Percentiles rank a stretch among this genome's conserved stretches.
These are phyloP conservation scores for Bubo blakistoni DNA, from an alignment of 2,113 vertebrate species.

Conservation along the genomic window DNA sequence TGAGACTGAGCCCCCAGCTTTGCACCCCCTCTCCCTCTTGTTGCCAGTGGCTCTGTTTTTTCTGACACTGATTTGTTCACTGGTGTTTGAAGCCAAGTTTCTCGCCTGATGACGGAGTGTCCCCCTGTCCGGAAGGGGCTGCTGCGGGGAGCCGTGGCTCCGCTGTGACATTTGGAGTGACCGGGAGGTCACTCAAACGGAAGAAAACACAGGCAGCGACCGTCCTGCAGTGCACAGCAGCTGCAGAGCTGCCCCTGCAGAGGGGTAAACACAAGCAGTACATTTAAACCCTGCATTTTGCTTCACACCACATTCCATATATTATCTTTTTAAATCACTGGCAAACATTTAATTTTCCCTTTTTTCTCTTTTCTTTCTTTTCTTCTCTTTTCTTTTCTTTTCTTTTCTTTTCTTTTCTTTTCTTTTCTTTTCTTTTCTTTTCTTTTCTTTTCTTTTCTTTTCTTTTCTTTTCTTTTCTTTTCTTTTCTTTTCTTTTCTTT, in stretches of 20 bases:
- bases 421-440: no score
- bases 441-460: no score
- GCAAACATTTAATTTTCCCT: rapidly evolving
- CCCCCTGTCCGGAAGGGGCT: neutral
- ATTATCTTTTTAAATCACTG: neutral
- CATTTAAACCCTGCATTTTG: neutral
- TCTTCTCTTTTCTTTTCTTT: rapidly evolving
- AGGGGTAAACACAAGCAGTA: neutral
- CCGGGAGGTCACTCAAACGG: neutral
- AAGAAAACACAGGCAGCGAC: slow-evolving; percentile 12
- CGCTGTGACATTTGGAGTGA: neutral
- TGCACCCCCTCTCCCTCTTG: neutral
- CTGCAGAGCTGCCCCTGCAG: neutral
- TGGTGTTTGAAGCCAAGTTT: neutral
- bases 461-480: no score
- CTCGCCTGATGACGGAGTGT: neutral
- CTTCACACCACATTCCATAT: neutral
- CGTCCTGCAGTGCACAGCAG: neutral
- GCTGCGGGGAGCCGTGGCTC: neutral
- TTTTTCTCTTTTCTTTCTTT: rapidly evolving
- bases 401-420: rapidly evolving
- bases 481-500: no score
- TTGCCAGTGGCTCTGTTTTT: rapidly evolving
- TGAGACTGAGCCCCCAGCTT: neutral
- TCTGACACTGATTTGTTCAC: neutral